Conservation (phyloP, 2,797 vertebrate species). For the Sphaeramia orbicularis region DNA sequence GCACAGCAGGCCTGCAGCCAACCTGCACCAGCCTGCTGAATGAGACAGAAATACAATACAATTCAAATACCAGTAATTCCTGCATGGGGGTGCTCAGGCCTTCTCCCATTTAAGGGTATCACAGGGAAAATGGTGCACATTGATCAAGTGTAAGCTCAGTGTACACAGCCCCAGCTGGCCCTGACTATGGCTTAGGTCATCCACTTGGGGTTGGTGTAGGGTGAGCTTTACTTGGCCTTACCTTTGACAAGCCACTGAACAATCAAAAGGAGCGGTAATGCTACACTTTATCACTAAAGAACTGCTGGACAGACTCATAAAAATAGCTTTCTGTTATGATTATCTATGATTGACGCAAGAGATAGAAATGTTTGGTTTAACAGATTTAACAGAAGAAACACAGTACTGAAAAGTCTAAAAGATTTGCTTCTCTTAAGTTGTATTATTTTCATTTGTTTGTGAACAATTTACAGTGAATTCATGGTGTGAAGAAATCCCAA, state of each 20-base stretch:
- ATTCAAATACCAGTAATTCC: slow-evolving; percentile 9
- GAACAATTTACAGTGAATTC: slow-evolving; percentile 5
- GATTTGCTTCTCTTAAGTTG: background rate
- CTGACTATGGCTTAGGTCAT: slow-evolving; percentile 32
- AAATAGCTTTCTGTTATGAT: slow-evolving; percentile 84
- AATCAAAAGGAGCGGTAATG: slow-evolving; percentile 15
- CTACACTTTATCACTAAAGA: slow-evolving; percentile 67
- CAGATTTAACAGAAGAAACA: slow-evolving; percentile 16
- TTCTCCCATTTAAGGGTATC: slow-evolving; percentile 57
- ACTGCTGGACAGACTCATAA: slow-evolving; percentile 87
- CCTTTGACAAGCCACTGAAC: slow-evolving; percentile 17
- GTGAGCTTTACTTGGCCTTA: slow-evolving; percentile 48
- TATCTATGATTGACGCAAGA: slow-evolving; percentile 72
- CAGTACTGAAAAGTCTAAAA: slow-evolving; percentile 1
- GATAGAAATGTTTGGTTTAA: slow-evolving; percentile 11
- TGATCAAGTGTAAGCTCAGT: slow-evolving; percentile 29
- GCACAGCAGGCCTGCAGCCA: slow-evolving; percentile 23
- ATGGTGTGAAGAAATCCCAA: slow-evolving; percentile 13
- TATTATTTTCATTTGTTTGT: slow-evolving; percentile 3
- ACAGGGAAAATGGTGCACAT: slow-evolving; percentile 18
- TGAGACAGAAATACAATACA: slow-evolving; percentile 44
- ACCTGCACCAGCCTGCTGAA: slow-evolving; percentile 35
- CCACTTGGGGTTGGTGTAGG: slow-evolving; percentile 4
- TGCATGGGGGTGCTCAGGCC: slow-evolving; percentile 14
- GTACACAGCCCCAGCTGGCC: slow-evolving; percentile 17